A percentile compares a stretch with the other conserved stretches of the same genome.
Conservation (phyloP, 2,888 invertebrate genomes). For the Caenorhabditis panamensis region DNA sequence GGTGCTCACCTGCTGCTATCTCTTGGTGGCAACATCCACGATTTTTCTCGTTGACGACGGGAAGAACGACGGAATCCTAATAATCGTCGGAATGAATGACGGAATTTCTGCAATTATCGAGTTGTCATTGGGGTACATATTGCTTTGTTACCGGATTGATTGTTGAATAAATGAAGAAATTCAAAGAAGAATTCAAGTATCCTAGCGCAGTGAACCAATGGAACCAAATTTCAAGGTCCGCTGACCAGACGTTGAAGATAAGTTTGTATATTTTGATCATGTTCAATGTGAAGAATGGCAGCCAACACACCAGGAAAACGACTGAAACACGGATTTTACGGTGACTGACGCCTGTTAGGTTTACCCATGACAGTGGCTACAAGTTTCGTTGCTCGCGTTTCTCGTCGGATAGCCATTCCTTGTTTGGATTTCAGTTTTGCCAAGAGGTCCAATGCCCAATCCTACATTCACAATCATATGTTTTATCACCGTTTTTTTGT, state of each 20-base stretch:
- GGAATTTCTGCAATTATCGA: slow-evolving; percentile 76
- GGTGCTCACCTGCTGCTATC: slow-evolving; percentile 65
- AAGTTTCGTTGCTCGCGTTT: slow-evolving; percentile 81
- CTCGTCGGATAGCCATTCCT: slow-evolving; percentile 81
- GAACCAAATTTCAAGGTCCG: slow-evolving; percentile 69
- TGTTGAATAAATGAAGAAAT: slow-evolving; percentile 83
- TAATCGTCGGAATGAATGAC: slow-evolving; percentile 78
- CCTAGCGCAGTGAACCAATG: slow-evolving; percentile 81
- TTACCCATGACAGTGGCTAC: slow-evolving; percentile 83
- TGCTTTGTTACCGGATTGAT: slow-evolving; percentile 82
- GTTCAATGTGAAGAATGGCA: slow-evolving; percentile 83
- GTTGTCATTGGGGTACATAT: background rate
- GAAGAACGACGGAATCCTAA: slow-evolving; percentile 74
- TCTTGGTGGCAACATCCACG: slow-evolving; percentile 77
- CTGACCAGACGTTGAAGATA: slow-evolving; percentile 73
- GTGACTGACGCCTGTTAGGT: background rate
- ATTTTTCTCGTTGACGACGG: slow-evolving; percentile 72
- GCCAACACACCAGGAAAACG: slow-evolving; percentile 83
- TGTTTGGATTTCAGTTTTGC: slow-evolving; percentile 80
- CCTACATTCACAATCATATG: slow-evolving; percentile 60
- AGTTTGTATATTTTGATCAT: slow-evolving; percentile 80
- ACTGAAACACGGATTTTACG: slow-evolving; percentile 80
- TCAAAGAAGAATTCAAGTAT: slow-evolving; percentile 83
- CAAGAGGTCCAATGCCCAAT: slow-evolving; percentile 78
- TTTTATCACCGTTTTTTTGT: background rate